Evolutionary conservation across 1,140 invertebrate genomes (phyloP), one percentile per base, ranked within the genome.

Genomic region (Formica exsecta): DNA sequence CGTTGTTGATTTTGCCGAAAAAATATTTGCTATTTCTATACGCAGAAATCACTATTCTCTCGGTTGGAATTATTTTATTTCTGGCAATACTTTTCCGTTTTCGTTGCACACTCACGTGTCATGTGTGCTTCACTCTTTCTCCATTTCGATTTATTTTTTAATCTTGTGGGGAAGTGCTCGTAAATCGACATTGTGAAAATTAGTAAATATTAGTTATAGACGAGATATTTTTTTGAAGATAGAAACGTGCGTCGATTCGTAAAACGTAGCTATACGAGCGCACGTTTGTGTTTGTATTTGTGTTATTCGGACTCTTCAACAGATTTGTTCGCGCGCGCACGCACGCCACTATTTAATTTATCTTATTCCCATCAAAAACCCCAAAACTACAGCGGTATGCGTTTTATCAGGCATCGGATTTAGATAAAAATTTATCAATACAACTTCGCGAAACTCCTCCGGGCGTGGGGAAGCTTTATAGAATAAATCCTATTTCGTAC

Each of bases 401-500:
- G 36, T 54, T 74, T 74, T n/a, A 73, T 62, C 54, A 62, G 54
- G 61, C 54, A 25, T 73, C 41, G 19, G 22, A 61, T 32, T 81
- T 54, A 36, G 25, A 81, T 81, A 81, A 83, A 83, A 83, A 83
- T 74, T 83, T 29, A 83, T 83, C 54, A 73, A 73, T 61, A 44
- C 36, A 7, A 13, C 25, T 11, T 25, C 54, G 8, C 54, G 4
- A 36, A 81, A 62, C 48, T 61, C 4, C 7, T 59, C n/a, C 25
- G n/a, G 54, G 25, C 25, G 29, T 73, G 54, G 25, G 13, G 38
- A 74, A 73, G 22, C 13, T 59, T 25, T 29, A 38, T 41, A 22
- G n/a, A 48, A 83, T 83, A 83, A 83, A 83, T 83, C 48, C 38
- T 25, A 61, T 61, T 29, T 38, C 13, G 25, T 65, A 48, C 25